Percentiles rank a stretch among this genome's conserved stretches.
Conservation (phyloP, 2,888 invertebrate genomes). For the Tetropium fuscum region DNA sequence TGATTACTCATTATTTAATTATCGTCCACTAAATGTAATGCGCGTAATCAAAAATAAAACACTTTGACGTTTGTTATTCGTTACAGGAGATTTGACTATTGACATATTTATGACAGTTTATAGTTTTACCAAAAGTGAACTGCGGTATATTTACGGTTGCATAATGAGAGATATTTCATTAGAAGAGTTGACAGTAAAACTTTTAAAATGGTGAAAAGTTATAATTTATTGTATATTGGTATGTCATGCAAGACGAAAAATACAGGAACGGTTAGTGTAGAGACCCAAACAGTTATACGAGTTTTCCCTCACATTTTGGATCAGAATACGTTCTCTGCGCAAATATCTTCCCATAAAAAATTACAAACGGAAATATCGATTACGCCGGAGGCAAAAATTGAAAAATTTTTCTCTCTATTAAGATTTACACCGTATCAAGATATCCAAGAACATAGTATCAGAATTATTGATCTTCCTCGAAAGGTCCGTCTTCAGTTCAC, state of each 20-base stretch:
- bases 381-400: constrained; percentile 31
- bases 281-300: constrained; percentile 48
- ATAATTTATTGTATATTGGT: constrained; percentile 10
- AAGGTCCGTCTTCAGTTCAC: constrained; percentile 42
- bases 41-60: not conserved
- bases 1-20: constrained; percentile 11
- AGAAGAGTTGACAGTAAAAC: not conserved
- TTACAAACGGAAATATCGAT: constrained; percentile 35
- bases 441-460: constrained; percentile 42
- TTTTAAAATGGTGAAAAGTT: constrained; percentile 11
- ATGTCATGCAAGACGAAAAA: constrained; percentile 3
- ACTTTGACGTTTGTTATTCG: constrained; percentile 11
- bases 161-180: constrained; percentile 1
- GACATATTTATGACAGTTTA: constrained; percentile 11
- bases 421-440: constrained; percentile 49
- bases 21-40: not conserved
- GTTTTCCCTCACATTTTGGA: constrained; percentile 45
- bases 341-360: constrained; percentile 41
- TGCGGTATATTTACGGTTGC: not conserved
- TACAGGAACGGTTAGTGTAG: constrained; percentile 31
- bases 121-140: not conserved
- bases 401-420: constrained; percentile 44
- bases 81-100: constrained; percentile 18
- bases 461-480: constrained; percentile 44
- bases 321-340: constrained; percentile 26